A percentile compares a stretch with the other conserved stretches of the same genome.
Evolutionary conservation across 2,113 vertebrate genomes (phyloP).

Genomic region (mouse (Mus musculus)): DNA sequence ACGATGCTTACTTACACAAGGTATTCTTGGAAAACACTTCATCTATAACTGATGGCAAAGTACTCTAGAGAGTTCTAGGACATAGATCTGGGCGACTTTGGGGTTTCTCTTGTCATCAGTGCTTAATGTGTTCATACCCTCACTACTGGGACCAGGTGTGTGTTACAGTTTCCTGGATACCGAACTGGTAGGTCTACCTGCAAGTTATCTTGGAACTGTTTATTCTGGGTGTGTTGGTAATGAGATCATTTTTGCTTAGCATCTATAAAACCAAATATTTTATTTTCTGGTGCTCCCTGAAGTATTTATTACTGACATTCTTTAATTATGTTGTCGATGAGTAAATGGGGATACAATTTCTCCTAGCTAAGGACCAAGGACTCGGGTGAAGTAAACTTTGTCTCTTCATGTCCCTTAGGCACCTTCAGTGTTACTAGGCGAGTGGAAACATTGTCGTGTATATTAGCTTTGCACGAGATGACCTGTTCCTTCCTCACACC

Average conservation of each 20-base stretch:
- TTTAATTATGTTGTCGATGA: slow-evolving; percentile 52
- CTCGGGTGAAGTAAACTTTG: slow-evolving; percentile 27
- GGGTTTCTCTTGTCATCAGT: slow-evolving; percentile 14
- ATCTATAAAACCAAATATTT: slow-evolving; percentile 47
- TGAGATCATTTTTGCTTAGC: slow-evolving; percentile 37
- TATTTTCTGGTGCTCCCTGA: slow-evolving; percentile 36
- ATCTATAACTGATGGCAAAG: slow-evolving; percentile 18
- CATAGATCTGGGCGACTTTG: neutral
- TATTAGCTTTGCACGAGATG: slow-evolving; percentile 44
- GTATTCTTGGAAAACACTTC: slow-evolving; percentile 47
- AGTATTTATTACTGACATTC: slow-evolving; percentile 12
- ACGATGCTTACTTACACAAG: slow-evolving; percentile 47
- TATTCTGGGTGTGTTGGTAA: slow-evolving; percentile 32
- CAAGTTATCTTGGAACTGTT: slow-evolving; percentile 33
- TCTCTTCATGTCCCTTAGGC: neutral
- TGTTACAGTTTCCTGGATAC: slow-evolving; percentile 35
- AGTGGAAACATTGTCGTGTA: slow-evolving; percentile 36
- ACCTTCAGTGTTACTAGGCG: slow-evolving; percentile 9
- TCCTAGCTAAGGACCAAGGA: slow-evolving; percentile 3
- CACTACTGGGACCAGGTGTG: neutral
- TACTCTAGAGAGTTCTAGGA: neutral
- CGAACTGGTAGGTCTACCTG: slow-evolving; percentile 11
- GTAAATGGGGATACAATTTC: slow-evolving; percentile 48
- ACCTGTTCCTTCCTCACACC: slow-evolving; percentile 49
- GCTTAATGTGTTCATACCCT: neutral